These are phyloP conservation scores for Hippopotamus amphibius DNA, from an alignment of 2,113 vertebrate genomes.

Conservation along the genomic window DNA sequence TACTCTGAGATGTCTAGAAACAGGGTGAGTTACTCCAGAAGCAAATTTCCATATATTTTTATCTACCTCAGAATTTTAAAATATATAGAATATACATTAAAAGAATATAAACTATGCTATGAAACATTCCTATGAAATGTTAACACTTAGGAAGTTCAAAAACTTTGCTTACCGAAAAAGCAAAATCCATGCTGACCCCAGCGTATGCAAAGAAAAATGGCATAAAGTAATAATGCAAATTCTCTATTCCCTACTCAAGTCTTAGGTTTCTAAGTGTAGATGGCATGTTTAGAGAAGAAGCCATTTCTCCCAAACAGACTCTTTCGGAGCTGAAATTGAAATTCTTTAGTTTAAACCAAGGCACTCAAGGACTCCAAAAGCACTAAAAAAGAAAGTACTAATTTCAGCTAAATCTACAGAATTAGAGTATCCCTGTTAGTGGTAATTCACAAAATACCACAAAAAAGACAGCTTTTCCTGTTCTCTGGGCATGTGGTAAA, in stretches of 20 bases:
- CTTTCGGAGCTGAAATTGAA: slow-evolving; percentile 17
- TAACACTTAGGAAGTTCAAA: background rate
- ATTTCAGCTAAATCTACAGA: slow-evolving; percentile 4
- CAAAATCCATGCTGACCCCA: background rate
- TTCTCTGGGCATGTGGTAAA: background rate
- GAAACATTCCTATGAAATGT: background rate
- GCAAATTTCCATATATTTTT: background rate
- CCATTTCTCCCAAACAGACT: background rate
- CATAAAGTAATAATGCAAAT: background rate
- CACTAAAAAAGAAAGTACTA: slow-evolving; percentile 38
- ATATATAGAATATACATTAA: background rate
- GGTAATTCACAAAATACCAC: slow-evolving; percentile 30
- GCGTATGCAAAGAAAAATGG: background rate
- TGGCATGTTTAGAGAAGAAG: background rate
- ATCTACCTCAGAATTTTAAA: slow-evolving; percentile 17
- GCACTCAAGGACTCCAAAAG: slow-evolving; percentile 11
- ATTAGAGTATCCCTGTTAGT: background rate
- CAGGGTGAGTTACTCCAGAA: background rate
- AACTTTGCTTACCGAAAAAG: background rate
- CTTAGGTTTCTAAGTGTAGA: background rate
- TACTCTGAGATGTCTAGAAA: background rate
- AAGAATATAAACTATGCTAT: background rate
- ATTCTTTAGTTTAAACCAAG: slow-evolving; percentile 48
- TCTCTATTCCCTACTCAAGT: background rate
- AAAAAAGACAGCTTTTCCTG: background rate